Evolutionary conservation across 2,797 vertebrate species (phyloP).

Genomic region (Gymnothorax javanicus): DNA sequence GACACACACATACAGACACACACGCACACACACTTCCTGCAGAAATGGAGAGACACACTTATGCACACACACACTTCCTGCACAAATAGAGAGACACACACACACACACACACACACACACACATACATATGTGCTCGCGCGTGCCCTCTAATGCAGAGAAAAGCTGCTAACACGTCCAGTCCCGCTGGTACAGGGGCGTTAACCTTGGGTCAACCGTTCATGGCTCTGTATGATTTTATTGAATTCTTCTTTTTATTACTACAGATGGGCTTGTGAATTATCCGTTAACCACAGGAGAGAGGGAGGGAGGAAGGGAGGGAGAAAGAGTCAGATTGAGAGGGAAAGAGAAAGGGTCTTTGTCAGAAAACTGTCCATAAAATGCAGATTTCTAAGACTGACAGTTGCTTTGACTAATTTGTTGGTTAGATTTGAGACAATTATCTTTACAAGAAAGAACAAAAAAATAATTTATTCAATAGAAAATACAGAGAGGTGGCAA

Average conservation of each 20-base stretch:
- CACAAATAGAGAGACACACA: conserved; percentile 30
- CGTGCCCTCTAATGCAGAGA: conserved; percentile 64
- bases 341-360: conserved; percentile 52
- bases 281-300: conserved; percentile 68
- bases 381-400: not conserved
- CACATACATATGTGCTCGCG: conserved; percentile 14
- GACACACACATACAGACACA: conserved; percentile 31
- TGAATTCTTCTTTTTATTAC: conserved; percentile 69
- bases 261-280: conserved; percentile 68
- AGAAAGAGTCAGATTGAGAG: not conserved
- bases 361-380: not conserved
- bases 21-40: conserved; percentile 33
- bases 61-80: conserved; percentile 26
- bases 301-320: not conserved
- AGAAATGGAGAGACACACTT: conserved; percentile 41
- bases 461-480: not conserved
- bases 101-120: conserved; percentile 20
- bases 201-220: conserved; percentile 72
- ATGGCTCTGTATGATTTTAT: conserved; percentile 68
- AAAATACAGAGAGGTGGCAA: not conserved
- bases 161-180: conserved; percentile 72
- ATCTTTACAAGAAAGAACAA: not conserved
- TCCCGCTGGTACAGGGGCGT: conserved; percentile 69
- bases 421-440: not conserved
- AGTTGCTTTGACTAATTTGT: not conserved